Conservation (phyloP, 2,888 invertebrate species). For the Crematogaster levior region DNA sequence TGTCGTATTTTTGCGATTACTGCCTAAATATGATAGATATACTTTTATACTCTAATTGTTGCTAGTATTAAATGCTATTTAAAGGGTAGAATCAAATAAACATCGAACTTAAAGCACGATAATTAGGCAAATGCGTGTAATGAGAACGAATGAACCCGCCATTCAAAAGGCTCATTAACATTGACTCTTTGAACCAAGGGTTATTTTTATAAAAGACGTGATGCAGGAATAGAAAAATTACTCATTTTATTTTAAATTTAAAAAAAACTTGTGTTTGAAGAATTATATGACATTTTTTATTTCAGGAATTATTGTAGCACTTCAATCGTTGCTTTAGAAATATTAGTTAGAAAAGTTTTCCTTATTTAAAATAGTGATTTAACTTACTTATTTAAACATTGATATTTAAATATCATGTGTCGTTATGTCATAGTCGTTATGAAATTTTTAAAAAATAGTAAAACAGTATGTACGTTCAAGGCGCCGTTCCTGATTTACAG, state of each 20-base stretch:
- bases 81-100: conserved; percentile 35
- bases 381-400: too few species aligned
- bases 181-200: conserved; percentile 2
- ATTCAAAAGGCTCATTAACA: conserved; percentile 54
- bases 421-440: not conserved
- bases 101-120: conserved; percentile 50
- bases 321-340: not conserved
- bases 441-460: conserved; percentile 1
- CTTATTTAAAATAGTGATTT: not conserved
- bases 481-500: not conserved
- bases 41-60: conserved; percentile 37
- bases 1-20: not conserved
- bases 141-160: conserved; percentile 33
- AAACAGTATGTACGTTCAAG: not conserved
- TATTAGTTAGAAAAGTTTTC: not conserved
- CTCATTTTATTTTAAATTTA: not conserved
- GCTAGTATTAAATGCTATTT: conserved; percentile 36
- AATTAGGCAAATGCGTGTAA: conserved; percentile 52
- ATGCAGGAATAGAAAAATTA: not conserved
- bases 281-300: not conserved
- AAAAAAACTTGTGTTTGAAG: not conserved
- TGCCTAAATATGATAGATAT: not conserved
- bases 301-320: not conserved
- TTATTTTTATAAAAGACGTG: not conserved
- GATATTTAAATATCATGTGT: not conserved